phyloP scores from a whole-genome alignment of 2,888 invertebrate genomes.

The Pyrrhosoma nymphula region DNA sequence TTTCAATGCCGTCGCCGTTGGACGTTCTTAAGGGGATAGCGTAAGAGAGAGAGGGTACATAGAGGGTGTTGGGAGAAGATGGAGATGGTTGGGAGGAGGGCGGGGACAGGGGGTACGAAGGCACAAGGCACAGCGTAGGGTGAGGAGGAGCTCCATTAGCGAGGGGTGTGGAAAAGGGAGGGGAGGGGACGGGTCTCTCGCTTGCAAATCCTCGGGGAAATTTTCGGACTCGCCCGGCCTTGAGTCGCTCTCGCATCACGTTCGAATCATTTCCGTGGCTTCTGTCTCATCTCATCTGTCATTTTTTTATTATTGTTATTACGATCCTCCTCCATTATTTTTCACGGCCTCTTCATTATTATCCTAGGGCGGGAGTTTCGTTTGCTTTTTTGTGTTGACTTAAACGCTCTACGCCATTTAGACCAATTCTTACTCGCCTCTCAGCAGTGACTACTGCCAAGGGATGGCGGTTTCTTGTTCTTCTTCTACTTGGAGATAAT shows the following conservation, averaged over 20 bases:
- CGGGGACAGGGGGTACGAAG: neutral
- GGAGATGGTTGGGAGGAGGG: neutral
- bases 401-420: neutral
- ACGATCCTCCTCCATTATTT: neutral
- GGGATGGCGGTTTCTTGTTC: neutral
- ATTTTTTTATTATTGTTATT: conserved; percentile 1
- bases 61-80: neutral
- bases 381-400: neutral
- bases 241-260: conserved; percentile 38
- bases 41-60: neutral
- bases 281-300: conserved; percentile 43
- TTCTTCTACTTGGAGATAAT: neutral
- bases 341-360: neutral
- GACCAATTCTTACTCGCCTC: neutral
- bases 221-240: conserved; percentile 18
- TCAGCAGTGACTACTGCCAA: neutral
- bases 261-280: conserved; percentile 47
- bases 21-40: neutral
- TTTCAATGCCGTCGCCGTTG: neutral
- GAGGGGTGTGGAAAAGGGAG: neutral
- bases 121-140: no score
- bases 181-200: neutral
- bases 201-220: neutral
- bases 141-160: neutral
- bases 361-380: neutral